Percentiles rank a stretch among this genome's conserved stretches.
Conservation (phyloP, 2,797 vertebrate species). For the Heterohyrax brucei region DNA sequence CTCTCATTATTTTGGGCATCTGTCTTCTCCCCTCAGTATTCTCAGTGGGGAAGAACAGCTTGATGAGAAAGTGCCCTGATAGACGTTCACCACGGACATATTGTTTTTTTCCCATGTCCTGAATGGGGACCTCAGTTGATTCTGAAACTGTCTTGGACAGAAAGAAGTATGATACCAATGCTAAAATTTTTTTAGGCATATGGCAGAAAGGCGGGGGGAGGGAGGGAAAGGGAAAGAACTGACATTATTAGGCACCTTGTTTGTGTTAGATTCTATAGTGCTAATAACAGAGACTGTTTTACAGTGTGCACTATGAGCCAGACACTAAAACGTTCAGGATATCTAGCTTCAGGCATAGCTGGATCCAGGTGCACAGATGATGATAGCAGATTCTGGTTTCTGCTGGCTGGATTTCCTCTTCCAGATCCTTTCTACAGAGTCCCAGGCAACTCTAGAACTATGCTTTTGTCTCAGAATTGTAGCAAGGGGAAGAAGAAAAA, state of each 20-base stretch:
- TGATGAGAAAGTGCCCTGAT: background rate
- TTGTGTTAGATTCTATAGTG: background rate
- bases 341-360: conserved; percentile 11
- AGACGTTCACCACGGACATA: background rate
- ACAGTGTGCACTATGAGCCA: too few species aligned
- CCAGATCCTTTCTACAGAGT: background rate
- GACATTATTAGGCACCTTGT: too few species aligned
- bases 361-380: background rate
- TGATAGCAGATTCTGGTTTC: background rate
- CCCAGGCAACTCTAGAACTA: background rate
- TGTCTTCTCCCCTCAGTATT: background rate
- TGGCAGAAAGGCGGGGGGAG: background rate
- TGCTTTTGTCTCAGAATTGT: background rate
- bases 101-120: background rate
- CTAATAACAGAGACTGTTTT: background rate
- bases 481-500: background rate
- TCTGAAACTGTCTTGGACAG: background rate
- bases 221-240: background rate
- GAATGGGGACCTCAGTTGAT: background rate
- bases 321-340: background rate
- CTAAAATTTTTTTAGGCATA: background rate
- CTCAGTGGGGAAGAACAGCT: background rate
- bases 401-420: background rate
- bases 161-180: background rate
- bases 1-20: conserved; percentile 39